Base-by-base conservation (phyloP, 1,140 invertebrate species). In the Drosophila orena region DNA sequence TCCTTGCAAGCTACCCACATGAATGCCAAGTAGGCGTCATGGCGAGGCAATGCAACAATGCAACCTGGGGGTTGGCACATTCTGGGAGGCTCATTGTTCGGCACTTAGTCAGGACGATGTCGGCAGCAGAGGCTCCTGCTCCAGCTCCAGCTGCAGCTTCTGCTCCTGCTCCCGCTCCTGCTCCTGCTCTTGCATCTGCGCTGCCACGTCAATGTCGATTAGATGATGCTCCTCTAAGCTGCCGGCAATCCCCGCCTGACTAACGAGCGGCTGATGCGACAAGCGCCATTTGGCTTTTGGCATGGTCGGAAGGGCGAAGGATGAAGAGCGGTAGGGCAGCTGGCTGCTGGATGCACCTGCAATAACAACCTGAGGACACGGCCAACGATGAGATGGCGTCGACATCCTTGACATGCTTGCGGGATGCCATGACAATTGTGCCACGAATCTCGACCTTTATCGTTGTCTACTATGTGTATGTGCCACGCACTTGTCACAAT, bases 381-480 rank as follows among this genome's bases (percentile, higher is more conserved):
- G 27, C 35, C 42, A 49, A 12, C 43, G 30, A 50, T 57, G 56
- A 64, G 73, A 35, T 49, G 43, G 81, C 70, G 69, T 24, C 79
- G 66, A 86, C 83, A 88, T 88, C 83, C 83, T 88, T 88, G 83
- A 88, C 83, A 88, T 79, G 84, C 83, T 88, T 88, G 84, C 49
- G 79, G 79, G 65, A 52, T 59, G 79, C 66, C 71, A 70, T 89
- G 83, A 88, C 83, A 88, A 88, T 88, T 88, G 83, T 64, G 72
- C 57, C 37, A 62, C 50, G 42, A 70, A 70, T 70, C 68, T 57
- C 68, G 64, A 70, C 64, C 68, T 70, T 66, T 70, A 14, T 34
- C 35, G 24, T 44, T 24, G 43, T 64, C 58, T 34, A 43, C 44
- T 46, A 43, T 42, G 47, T 40, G 20, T 14, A 43, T 42, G 47